Conservation (phyloP, 2,113 vertebrate species). For the Nycticorax nycticorax region DNA sequence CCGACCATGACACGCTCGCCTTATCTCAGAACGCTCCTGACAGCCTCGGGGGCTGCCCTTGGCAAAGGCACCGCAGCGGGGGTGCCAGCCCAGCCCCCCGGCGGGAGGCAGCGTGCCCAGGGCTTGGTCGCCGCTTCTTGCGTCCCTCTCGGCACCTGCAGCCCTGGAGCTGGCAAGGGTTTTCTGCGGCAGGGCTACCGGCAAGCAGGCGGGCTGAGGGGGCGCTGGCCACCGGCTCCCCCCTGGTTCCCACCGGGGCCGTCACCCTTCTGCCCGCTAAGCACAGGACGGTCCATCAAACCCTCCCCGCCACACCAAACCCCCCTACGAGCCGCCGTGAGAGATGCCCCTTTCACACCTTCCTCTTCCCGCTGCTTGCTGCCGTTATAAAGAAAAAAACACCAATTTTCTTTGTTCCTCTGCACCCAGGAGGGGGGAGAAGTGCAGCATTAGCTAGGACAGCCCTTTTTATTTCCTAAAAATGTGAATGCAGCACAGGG, state of each 20-base stretch:
- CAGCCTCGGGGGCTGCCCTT: not conserved
- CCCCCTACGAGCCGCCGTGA: not conserved
- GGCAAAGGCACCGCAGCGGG: accelerated
- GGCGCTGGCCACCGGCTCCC: not conserved
- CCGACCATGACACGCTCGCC: not conserved
- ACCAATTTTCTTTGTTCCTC: not conserved
- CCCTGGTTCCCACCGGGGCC: not conserved
- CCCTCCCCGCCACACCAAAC: not conserved
- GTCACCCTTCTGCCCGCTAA: not conserved
- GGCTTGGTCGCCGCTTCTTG: not conserved
- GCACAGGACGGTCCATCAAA: too few species aligned
- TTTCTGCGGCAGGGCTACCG: not conserved
- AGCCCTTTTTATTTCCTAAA: not conserved
- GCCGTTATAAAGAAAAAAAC: not conserved
- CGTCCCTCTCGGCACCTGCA: not conserved
- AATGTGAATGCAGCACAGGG: not conserved
- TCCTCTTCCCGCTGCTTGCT: not conserved
- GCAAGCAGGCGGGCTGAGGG: not conserved
- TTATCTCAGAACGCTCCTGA: not conserved
- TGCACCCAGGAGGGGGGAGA: too few species aligned
- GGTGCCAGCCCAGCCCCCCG: too few species aligned
- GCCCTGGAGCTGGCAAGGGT: too few species aligned
- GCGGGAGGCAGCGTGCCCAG: not conserved
- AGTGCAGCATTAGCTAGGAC: too few species aligned
- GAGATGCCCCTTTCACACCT: not conserved